Conservation (phyloP, 2,113 vertebrate genomes). For the Aphelocoma coerulescens region DNA sequence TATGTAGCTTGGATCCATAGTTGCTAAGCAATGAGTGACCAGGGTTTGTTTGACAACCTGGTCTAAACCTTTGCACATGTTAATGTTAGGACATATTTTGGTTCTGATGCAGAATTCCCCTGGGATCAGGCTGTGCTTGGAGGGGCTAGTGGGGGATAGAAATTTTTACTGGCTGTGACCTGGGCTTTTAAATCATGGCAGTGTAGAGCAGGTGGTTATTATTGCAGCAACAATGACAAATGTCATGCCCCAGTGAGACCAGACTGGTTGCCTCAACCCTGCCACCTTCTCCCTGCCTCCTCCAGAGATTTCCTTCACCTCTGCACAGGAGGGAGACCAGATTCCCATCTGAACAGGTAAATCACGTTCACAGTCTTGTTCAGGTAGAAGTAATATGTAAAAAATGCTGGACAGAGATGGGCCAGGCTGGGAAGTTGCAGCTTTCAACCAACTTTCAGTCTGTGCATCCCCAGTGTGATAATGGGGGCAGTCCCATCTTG, state of each 20-base stretch:
- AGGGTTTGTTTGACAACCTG: conserved; percentile 25
- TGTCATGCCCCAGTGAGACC: background rate
- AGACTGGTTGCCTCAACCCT: background rate
- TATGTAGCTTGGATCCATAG: background rate
- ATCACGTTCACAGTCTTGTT: background rate
- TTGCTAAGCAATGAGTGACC: conserved; percentile 25
- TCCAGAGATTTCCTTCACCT: background rate
- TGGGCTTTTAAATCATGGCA: background rate
- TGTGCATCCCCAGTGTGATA: background rate
- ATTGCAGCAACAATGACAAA: background rate
- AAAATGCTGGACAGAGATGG: background rate
- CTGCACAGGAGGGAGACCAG: background rate
- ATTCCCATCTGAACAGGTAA: background rate
- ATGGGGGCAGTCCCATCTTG: fast-evolving
- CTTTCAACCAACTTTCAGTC: background rate
- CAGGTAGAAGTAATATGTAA: background rate
- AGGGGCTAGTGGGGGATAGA: background rate
- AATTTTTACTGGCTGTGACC: background rate
- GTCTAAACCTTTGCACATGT: background rate
- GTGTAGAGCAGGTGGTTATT: background rate
- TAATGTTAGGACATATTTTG: background rate
- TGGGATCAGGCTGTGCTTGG: background rate
- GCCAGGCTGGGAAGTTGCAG: background rate
- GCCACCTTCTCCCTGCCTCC: background rate
- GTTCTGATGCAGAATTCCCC: background rate